Evolutionary conservation across 2,888 invertebrate species (phyloP).

Genomic region (Pristionchus japonicus): DNA sequence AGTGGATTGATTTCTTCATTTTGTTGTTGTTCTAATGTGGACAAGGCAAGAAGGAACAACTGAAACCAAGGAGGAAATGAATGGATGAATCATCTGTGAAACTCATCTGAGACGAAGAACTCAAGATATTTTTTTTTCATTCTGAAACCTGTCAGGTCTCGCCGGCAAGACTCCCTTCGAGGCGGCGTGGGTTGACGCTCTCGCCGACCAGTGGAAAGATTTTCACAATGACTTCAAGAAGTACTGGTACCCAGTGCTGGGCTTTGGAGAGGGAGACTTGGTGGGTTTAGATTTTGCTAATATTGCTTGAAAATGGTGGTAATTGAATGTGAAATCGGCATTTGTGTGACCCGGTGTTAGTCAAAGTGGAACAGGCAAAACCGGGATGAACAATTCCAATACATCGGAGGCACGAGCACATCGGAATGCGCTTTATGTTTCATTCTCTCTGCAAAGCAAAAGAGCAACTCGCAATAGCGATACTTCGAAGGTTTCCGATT

Average conservation of each 20-base stretch:
- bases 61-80: background rate
- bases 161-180: constrained; percentile 38
- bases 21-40: no score
- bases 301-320: background rate
- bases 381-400: no score
- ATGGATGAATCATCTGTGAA: background rate
- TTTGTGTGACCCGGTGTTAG: no score
- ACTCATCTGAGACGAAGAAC: background rate
- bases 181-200: constrained; percentile 3
- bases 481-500: no score
- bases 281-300: background rate
- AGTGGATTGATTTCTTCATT: no score
- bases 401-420: no score
- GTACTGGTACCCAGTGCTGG: constrained; percentile 41
- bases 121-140: background rate
- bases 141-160: background rate
- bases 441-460: no score
- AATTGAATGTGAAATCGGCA: no score
- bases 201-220: constrained; percentile 27
- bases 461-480: no score
- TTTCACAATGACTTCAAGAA: constrained; percentile 35
- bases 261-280: constrained; percentile 35
- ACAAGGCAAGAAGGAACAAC: no score
- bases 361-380: no score
- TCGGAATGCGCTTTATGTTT: no score